These are phyloP conservation scores for Coreoperca whiteheadi DNA, from an alignment of 2,113 vertebrate genomes.

Conservation along the genomic window DNA sequence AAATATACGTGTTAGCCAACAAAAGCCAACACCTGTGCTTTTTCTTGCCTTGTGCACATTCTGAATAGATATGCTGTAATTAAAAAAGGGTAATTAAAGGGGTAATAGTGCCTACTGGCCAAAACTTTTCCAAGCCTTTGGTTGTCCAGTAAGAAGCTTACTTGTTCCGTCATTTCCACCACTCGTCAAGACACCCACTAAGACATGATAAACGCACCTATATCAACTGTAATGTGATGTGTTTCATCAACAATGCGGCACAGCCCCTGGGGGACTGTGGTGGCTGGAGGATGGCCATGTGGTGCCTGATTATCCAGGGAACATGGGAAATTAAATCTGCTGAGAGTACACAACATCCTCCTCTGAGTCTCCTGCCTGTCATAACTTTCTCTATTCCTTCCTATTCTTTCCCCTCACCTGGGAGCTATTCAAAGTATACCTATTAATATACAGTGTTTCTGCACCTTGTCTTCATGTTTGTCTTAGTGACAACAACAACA, in stretches of 20 bases:
- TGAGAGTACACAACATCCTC: constrained; percentile 56
- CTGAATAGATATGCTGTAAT: not conserved
- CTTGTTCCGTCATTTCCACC: not conserved
- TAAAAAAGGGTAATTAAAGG: constrained; percentile 10
- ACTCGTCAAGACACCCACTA: constrained; percentile 27
- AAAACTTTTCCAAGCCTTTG: constrained; percentile 16
- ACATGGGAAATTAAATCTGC: constrained; percentile 73
- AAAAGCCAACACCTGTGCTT: constrained; percentile 3
- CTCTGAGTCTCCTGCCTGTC: constrained; percentile 35
- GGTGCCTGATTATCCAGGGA: constrained; percentile 67
- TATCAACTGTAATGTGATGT: constrained; percentile 50
- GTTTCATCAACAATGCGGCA: constrained; percentile 54
- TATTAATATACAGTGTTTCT: constrained; percentile 73
- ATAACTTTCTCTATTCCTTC: constrained; percentile 38
- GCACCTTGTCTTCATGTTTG: constrained; percentile 71
- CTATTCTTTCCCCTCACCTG: constrained; percentile 43
- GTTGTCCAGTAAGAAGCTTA: not conserved
- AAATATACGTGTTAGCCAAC: not conserved
- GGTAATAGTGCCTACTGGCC: constrained; percentile 11
- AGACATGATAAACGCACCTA: constrained; percentile 40
- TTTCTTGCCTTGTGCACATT: not conserved
- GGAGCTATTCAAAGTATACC: constrained; percentile 61
- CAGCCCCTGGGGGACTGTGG: constrained; percentile 33
- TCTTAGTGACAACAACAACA: constrained; percentile 59
- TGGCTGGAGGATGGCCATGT: constrained; percentile 57